Evolutionary conservation across 2,797 vertebrate genomes (phyloP), one percentile per base, ranked within the genome.

Genomic region (Hoplostethus mediterraneus): DNA sequence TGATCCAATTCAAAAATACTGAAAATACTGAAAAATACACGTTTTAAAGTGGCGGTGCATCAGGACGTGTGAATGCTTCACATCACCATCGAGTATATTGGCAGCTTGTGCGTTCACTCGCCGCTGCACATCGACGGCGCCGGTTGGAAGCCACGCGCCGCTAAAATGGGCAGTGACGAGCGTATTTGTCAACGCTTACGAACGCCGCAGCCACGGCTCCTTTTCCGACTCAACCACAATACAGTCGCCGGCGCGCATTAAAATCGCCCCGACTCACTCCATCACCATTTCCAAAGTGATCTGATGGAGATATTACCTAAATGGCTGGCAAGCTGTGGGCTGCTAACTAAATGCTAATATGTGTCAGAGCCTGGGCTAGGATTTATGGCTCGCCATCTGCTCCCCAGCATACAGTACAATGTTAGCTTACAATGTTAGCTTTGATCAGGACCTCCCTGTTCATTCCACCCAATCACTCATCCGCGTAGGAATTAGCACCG

Each of bases 321-420:
- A 95, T 94, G 93, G 93, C 92, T 94, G 91, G 91, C 94, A 95
- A 93, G 93, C 94, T 94, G 93, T 88, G 91, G 87, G 90, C 93
- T 91, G 89, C 94, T 94, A 93, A 94, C 93, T 89, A 93, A 94
- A 95, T 94, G 94, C 94, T 95, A 95, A 94, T 94, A 91, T 92
- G 92, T 95, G 93, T 95, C 94, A 94, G 93, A 90, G 91, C 85
- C 87, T 63, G 89, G 86, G 74, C 72, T 76, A 91, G 93, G 92
- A 95, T 95, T 95, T 94, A 95, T 95, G 92, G 89, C 91, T 87
- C 86, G 55, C 94, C 94, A 95, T 95, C 95, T 95, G 94, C 92
- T 95, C 94, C 91, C 87, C 91, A 89, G 92, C 93, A 91, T 93
- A 94, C 89, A 93, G 93, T 94, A 93, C 90, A 93, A 92, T 92